Evolutionary conservation across 2,888 invertebrate species (phyloP), one percentile per base, ranked within the genome.

Genomic region (Camponotus fellah): DNA sequence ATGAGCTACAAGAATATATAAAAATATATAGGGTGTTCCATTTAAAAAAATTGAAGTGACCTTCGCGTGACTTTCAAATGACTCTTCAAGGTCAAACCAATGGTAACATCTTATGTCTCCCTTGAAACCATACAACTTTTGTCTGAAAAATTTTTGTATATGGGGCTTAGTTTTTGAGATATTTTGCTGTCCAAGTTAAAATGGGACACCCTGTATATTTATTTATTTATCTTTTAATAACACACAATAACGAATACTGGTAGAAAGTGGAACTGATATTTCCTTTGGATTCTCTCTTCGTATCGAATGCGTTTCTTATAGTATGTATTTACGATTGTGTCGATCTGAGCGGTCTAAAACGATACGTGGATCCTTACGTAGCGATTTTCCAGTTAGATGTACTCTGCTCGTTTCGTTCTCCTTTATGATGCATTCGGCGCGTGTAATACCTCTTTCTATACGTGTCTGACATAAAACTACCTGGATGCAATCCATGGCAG

Each of bases 391-490:
- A 43, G 12, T 66, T 56, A 56, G 34, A 2, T 26, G 69, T 46
- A 46, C 60, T 43, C 34, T 46, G 26, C 21, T 58, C 46, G 56
- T 53, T 77, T 43, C 79, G 43, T 82, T 53, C 37, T 66, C 65
- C 49, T 85, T 87, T 82, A 65, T 26, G 72, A n/a, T 26, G 71
- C 34, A 76, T 80, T 74, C 56, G 69, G n/a, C 32, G 37, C 14
- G 34, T 72, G 53, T 69, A 46, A 80, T 17, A 60, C 17, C 79
- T 46, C 10, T 40, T 32, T 34, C 8, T 60, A 62, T 62, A 46
- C 37, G 26, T 71, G 46, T 71, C 46, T 74, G 49, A 69, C 49
- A 58, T 46, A 60, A 81, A 68, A 69, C 56, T 83, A 34, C 37
- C 74, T 53, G 40, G 17, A 3, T 4, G 3, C 65, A 26, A 32